Percentiles rank a stretch among this genome's conserved stretches.
Conservation (phyloP, 2,888 invertebrate species). For the Nymphalis urticae region DNA sequence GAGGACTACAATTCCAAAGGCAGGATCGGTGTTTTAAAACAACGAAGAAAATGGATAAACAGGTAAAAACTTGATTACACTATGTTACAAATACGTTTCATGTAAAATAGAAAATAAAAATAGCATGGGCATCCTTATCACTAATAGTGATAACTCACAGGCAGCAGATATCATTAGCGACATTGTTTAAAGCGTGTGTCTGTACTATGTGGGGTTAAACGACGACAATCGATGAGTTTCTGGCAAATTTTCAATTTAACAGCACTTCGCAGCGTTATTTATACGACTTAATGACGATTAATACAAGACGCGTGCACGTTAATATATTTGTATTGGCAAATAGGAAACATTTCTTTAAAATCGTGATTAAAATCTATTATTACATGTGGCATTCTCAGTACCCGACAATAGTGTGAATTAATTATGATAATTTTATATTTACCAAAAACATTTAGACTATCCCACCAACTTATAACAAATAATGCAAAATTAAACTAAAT, state of each 20-base stretch:
- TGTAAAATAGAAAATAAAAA: no score
- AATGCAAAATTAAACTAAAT: no score
- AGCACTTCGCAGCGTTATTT: constrained; percentile 22
- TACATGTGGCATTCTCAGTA: neutral
- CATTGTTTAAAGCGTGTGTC: constrained; percentile 19
- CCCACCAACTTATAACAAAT: neutral
- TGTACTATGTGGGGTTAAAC: constrained; percentile 15
- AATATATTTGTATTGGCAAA: constrained; percentile 7
- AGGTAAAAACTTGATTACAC: no score
- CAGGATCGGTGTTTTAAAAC: no score
- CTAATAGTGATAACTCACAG: no score
- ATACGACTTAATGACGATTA: constrained; percentile 25
- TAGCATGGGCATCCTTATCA: no score
- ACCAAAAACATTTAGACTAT: neutral
- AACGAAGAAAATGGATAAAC: no score
- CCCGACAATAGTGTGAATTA: neutral
- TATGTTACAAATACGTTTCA: no score
- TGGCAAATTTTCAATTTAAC: constrained; percentile 31
- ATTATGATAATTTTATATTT: neutral
- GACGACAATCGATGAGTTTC: constrained; percentile 30
- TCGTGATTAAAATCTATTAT: neutral
- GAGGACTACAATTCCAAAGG: neutral
- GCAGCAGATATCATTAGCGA: neutral
- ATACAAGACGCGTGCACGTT: constrained; percentile 11
- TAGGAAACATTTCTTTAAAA: neutral